These are phyloP conservation scores for Ptyas mucosa DNA, from an alignment of 2,113 vertebrate species.

Conservation along the genomic window DNA sequence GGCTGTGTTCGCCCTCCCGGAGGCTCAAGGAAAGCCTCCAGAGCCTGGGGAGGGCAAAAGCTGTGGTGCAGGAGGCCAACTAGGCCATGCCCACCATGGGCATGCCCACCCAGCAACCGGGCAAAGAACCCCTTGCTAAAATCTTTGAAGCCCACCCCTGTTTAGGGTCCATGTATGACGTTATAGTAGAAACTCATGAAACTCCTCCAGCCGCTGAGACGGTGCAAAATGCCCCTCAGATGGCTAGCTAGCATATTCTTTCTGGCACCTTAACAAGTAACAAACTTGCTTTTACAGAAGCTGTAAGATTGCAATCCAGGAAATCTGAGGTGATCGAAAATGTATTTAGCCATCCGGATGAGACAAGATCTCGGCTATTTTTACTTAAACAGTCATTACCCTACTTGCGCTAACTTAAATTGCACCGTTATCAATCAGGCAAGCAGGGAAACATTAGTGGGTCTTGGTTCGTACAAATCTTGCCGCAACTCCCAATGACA, in stretches of 20 bases:
- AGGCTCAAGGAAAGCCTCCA: no score
- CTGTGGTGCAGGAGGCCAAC: no score
- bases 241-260: not conserved
- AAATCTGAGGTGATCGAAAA: not conserved
- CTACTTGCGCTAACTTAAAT: constrained; percentile 38
- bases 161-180: not conserved
- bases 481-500: constrained; percentile 29
- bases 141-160: no score
- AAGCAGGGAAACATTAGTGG: constrained; percentile 32
- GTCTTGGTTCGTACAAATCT: constrained; percentile 46
- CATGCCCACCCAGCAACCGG: no score
- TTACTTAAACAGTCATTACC: not conserved
- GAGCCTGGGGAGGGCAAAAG: no score
- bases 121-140: no score
- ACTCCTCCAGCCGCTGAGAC: not conserved
- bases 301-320: not conserved
- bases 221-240: not conserved
- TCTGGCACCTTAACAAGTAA: not conserved
- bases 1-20: no score
- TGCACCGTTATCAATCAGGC: constrained; percentile 37
- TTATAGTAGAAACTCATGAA: not conserved
- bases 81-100: no score
- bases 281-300: not conserved
- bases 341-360: not conserved
- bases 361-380: not conserved